Evolutionary conservation across 1,140 invertebrate species (phyloP), one percentile per base, ranked within the genome.

Genomic region (Sitobion miscanthi): DNA sequence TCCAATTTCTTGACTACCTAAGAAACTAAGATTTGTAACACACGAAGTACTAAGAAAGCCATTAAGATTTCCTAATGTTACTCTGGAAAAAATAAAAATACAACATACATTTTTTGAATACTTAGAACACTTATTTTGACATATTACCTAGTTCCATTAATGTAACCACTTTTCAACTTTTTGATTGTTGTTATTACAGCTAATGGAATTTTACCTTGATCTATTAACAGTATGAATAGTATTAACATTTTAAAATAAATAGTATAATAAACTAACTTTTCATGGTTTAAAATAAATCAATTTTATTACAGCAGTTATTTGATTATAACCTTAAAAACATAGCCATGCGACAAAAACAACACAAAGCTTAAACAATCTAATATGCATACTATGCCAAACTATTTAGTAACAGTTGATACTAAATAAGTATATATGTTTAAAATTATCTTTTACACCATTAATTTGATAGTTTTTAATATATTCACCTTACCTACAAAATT

Each of bases 101-200:
- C 25, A 42, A 93, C 49, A 89, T 42, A 38, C 21, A 52, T 52
- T 52, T 52, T 52, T 21, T 83, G 11, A 86, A 2, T 38, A 69
- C 38, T 20, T 89, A 47, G 20, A 69, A 54, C 14, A 88, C 30
- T 86, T 47, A 86, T 47, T 47, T 82, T 47, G 4, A 25, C 17
- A 90, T 30, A 91, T 94, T 95, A 96, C 96, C 96, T 95, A 69
- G 99, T 99, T 49, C 99, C 99, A 95, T 99, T 99, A 85, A 99
- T 99, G 95, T 99, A 99, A 47, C 99, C 99, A 94, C 98, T 99
- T 95, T 99, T 99, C 4, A 99, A 96, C 95, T 99, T 99, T 95
- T 99, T 99, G 96, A 99, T 98, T 8, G 99, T 99, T 35, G 98
- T 99, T 94, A 99, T 97, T 97, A 99, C 98, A 0, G 99, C 98